Conservation (phyloP, 64 coral and sea anemone species). For the Pocillopora damicornis region DNA sequence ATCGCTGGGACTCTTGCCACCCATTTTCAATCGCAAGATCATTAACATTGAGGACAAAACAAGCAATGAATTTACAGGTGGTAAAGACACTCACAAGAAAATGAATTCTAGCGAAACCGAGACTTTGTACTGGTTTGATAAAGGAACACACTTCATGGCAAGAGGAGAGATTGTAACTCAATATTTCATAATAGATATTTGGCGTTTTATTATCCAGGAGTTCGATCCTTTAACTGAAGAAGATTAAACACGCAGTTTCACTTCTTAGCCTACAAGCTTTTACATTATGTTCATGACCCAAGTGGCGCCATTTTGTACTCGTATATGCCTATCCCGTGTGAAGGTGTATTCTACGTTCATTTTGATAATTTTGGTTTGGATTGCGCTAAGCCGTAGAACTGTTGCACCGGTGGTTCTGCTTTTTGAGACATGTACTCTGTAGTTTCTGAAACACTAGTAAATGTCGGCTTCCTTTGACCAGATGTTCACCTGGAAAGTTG, state of each 20-base stretch:
- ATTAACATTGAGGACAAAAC: slow-evolving; percentile 36
- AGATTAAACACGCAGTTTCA: neutral
- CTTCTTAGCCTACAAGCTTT: too few species aligned
- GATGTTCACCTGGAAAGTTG: too few species aligned
- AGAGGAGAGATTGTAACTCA: neutral
- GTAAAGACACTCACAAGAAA: slow-evolving; percentile 9
- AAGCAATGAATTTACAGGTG: neutral
- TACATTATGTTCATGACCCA: too few species aligned
- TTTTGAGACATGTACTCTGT: too few species aligned
- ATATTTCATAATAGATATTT: neutral
- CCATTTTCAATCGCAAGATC: neutral
- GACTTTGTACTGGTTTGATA: neutral
- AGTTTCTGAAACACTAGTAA: too few species aligned
- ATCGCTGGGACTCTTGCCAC: neutral
- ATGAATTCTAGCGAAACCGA: slow-evolving; percentile 4
- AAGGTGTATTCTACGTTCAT: too few species aligned
- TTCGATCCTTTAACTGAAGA: slow-evolving; percentile 1
- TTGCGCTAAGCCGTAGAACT: too few species aligned
- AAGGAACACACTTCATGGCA: neutral
- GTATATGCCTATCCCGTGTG: too few species aligned
- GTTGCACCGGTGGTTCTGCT: too few species aligned
- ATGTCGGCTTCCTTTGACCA: too few species aligned
- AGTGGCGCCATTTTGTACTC: too few species aligned
- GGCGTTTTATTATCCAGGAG: neutral
- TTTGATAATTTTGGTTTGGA: too few species aligned